Conservation (phyloP, 2,888 invertebrate genomes). For the Agonopterix arenella region DNA sequence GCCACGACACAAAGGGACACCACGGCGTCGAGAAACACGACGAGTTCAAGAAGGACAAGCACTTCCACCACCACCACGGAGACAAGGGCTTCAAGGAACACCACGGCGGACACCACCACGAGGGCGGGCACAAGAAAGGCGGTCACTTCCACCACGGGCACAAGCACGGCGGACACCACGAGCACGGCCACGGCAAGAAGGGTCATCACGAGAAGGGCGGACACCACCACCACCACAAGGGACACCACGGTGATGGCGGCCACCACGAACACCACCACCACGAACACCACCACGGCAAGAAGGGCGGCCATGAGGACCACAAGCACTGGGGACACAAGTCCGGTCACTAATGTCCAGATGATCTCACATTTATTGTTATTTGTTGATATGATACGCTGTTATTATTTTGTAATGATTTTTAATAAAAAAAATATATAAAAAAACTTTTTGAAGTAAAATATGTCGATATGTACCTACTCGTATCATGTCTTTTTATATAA, state of each 20-base stretch:
- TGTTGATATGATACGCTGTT: slow-evolving; percentile 39
- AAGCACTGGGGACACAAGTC: slow-evolving; percentile 85
- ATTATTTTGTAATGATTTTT: slow-evolving; percentile 44
- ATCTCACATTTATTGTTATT: slow-evolving; percentile 35
- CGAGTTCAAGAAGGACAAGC: slow-evolving; percentile 90
- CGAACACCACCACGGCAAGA: slow-evolving; percentile 84
- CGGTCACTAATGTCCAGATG: slow-evolving; percentile 45
- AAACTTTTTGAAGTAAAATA: not conserved
- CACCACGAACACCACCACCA: slow-evolving; percentile 86
- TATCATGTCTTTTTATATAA: no score
- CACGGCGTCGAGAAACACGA: slow-evolving; percentile 89
- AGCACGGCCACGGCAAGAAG: slow-evolving; percentile 86
- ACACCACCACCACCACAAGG: slow-evolving; percentile 86
- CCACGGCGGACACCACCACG: slow-evolving; percentile 86
- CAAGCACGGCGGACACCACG: slow-evolving; percentile 85
- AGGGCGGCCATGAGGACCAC: slow-evolving; percentile 87
- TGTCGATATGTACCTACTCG: no score
- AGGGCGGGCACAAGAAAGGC: slow-evolving; percentile 87
- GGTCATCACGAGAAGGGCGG: slow-evolving; percentile 86
- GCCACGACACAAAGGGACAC: slow-evolving; percentile 89
- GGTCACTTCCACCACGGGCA: slow-evolving; percentile 87
- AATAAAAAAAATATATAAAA: slow-evolving; percentile 16
- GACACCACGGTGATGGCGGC: slow-evolving; percentile 86
- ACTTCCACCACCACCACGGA: slow-evolving; percentile 90
- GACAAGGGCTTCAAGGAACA: slow-evolving; percentile 86